Evolutionary conservation across 64 coral and sea anemone species (phyloP), one percentile per base, ranked within the genome.

Genomic region (Astreopora myriophthalma): DNA sequence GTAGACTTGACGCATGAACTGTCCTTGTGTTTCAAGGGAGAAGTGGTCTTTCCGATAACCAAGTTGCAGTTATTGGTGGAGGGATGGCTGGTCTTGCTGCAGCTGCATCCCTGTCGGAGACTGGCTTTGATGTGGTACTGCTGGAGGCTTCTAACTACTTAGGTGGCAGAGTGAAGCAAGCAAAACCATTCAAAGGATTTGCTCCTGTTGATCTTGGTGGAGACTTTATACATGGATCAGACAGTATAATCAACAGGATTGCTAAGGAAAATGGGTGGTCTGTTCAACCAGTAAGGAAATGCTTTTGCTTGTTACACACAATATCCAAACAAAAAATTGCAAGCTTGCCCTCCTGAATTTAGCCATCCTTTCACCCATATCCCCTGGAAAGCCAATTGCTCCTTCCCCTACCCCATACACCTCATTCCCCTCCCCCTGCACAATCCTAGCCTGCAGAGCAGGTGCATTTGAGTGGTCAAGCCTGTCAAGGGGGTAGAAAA

Each of bases 51-150:
- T 63, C 8, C 38, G 52, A 64, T 63, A 76, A 69, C 1, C 69
- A 87, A 82, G 80, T 98, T 36, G 93, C 93, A 5, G 90, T 98
- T 52, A 66, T 98, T 26, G 96, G 96, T 60, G 96, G 71, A 58
- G 96, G 96, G 5, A 79, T 98, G 62, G 85, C 96, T 67, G 96
- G 96, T n/a, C 64, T 98, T 14, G 86, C 96, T 14, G 93, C 93
- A 26, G 74, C 90, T 31, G 48, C 89, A 39, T 37, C 87, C 5
- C 66, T 98, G 22, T 82, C 71, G 7, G 31, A 95, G 80, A 86
- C 94, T 86, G 93, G 96, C 2, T 89, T 93, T 89, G 65, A 87
- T 25, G 96, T 98, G 29, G 44, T 93, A n/a, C 38, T 98, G 4
- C 42, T 98, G 28, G 96, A 98, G 71, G 96, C 96, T 8, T 69